Evolutionary conservation across 2,888 invertebrate genomes (phyloP).

Genomic region (Dynastes tityus): DNA sequence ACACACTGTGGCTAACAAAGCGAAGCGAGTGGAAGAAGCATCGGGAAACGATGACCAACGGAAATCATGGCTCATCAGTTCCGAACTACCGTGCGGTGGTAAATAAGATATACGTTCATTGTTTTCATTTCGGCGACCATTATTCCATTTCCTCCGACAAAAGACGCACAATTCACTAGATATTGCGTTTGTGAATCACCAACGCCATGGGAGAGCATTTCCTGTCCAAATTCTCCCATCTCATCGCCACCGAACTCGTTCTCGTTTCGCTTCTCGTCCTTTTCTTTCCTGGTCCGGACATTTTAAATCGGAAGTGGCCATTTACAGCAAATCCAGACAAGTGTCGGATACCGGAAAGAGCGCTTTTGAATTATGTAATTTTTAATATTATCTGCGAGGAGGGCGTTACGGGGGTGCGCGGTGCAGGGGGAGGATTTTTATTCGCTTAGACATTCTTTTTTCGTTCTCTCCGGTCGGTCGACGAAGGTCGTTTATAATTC

Average conservation of each 20-base stretch:
- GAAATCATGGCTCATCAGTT: slow-evolving; percentile 61
- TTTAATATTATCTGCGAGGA: slow-evolving; percentile 63
- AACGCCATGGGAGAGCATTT: slow-evolving; percentile 51
- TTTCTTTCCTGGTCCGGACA: slow-evolving; percentile 46
- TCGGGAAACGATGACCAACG: slow-evolving; percentile 54
- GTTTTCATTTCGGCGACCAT: slow-evolving; percentile 60
- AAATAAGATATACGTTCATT: slow-evolving; percentile 61
- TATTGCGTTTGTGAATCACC: slow-evolving; percentile 57
- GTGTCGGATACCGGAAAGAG: slow-evolving; percentile 67
- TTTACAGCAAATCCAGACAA: slow-evolving; percentile 67
- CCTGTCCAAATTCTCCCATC: slow-evolving; percentile 45
- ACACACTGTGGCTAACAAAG: slow-evolving; percentile 21
- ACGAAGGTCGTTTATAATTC: slow-evolving; percentile 44
- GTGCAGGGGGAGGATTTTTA: neutral
- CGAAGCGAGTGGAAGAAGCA: slow-evolving; percentile 28
- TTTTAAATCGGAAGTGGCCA: slow-evolving; percentile 70
- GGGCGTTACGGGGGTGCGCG: slow-evolving; percentile 57
- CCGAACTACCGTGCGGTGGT: slow-evolving; percentile 53
- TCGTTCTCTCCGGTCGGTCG: slow-evolving; percentile 55
- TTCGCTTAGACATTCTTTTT: slow-evolving; percentile 49
- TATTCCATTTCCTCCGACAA: slow-evolving; percentile 60
- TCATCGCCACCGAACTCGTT: neutral
- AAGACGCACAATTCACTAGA: slow-evolving; percentile 40
- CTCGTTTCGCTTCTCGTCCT: neutral
- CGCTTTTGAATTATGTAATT: slow-evolving; percentile 69